Conservation (phyloP, 2,797 vertebrate species). For the Peromyscus melanophrys region DNA sequence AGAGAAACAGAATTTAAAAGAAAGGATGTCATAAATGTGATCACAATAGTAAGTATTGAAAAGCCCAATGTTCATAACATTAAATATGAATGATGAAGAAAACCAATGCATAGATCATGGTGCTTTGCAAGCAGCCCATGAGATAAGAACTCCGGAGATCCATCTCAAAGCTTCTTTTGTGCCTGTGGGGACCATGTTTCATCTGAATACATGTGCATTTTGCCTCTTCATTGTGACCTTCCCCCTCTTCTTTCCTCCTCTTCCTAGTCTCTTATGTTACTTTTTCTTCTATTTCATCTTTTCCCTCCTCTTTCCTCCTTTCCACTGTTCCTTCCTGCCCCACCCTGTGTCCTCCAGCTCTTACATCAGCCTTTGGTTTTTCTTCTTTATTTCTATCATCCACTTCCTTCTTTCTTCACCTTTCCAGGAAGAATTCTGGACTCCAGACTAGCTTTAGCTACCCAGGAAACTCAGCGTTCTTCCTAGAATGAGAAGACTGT, state of each 20-base stretch:
- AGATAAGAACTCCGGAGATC: not conserved
- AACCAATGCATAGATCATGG: conserved; percentile 21
- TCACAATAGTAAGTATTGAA: conserved; percentile 72
- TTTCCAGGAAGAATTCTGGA: not conserved
- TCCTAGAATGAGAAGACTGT: not conserved
- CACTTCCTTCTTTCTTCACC: not conserved
- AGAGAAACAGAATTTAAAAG: not conserved
- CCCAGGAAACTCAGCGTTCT: not conserved
- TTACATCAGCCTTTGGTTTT: not conserved
- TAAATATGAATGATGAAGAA: conserved; percentile 70
- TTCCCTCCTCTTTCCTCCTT: not conserved
- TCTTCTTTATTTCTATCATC: not conserved
- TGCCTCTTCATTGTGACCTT: not conserved
- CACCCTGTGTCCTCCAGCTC: not conserved
- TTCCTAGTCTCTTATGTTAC: not conserved
- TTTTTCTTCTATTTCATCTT: not conserved
- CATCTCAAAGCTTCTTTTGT: not conserved
- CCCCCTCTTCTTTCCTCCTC: not conserved
- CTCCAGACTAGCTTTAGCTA: not conserved
- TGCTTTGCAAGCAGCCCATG: conserved; percentile 2
- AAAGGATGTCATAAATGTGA: conserved; percentile 57
- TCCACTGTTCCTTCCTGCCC: not conserved
- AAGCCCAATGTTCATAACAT: conserved; percentile 41
- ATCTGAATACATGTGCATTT: not conserved
- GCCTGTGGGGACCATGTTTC: not conserved